phyloP scores from a whole-genome alignment of 2,888 invertebrate species.

The Caenorhabditis sp. region DNA sequence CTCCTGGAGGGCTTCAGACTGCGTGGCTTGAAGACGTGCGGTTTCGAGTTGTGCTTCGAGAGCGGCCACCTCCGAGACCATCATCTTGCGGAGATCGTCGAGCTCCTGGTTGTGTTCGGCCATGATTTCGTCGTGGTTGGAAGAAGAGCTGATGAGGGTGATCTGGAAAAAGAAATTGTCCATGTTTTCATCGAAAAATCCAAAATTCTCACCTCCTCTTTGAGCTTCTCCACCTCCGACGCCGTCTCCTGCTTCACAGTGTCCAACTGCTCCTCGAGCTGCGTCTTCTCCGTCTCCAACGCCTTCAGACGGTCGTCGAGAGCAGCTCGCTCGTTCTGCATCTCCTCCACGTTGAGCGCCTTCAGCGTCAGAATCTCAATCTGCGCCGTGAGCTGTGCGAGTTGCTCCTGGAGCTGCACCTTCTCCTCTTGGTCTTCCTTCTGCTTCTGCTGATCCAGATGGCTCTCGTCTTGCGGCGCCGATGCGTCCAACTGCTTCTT shows the following conservation, averaged over 20 bases:
- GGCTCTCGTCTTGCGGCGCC: no score
- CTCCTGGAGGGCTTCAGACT: no score
- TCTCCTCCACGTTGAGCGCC: no score
- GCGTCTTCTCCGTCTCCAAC: conserved; percentile 5
- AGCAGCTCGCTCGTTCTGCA: no score
- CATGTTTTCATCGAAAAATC: background rate
- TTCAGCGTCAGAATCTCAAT: no score
- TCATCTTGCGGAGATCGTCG: conserved; percentile 4
- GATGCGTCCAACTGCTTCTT: background rate
- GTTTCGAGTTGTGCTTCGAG: conserved; percentile 14
- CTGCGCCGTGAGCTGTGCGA: no score
- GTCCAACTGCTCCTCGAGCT: background rate
- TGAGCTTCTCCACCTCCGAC: background rate
- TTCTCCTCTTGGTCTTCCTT: no score
- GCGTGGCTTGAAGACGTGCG: no score
- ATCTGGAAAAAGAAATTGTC: background rate
- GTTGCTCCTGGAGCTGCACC: no score
- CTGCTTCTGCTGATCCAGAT: no score
- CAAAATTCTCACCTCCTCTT: background rate
- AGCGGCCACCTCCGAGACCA: background rate
- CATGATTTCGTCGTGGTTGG: background rate
- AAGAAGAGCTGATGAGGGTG: background rate
- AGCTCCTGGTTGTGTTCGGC: conserved; percentile 18
- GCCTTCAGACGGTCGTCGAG: no score
- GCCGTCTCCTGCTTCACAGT: background rate